phyloP scores from a whole-genome alignment of 2,888 invertebrate genomes.

The Leptopilina myrica region DNA sequence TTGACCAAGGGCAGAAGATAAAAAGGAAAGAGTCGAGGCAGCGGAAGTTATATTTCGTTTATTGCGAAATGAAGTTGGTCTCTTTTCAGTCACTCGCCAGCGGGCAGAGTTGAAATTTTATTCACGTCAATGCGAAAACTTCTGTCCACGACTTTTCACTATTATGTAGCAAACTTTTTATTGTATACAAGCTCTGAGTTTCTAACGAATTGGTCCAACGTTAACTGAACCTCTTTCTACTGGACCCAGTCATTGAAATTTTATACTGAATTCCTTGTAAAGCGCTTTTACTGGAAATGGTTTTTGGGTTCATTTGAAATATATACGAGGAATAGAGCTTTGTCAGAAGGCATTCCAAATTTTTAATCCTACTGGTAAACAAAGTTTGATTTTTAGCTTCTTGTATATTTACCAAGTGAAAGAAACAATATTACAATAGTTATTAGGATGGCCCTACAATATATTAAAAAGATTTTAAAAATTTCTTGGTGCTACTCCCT shows the following conservation, averaged over 20 bases:
- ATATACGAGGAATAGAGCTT: neutral
- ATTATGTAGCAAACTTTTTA: slow-evolving; percentile 25
- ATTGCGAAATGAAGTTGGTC: slow-evolving; percentile 38
- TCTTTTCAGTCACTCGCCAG: slow-evolving; percentile 8
- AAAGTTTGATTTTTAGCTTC: too few species aligned
- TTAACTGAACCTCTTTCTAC: slow-evolving; percentile 22
- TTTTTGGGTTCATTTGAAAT: slow-evolving; percentile 15
- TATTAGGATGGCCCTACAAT: too few species aligned
- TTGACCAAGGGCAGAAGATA: slow-evolving; percentile 23
- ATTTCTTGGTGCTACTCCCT: too few species aligned
- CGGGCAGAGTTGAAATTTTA: slow-evolving; percentile 20
- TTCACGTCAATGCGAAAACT: slow-evolving; percentile 37
- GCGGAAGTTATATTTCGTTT: slow-evolving; percentile 39
- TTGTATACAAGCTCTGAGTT: slow-evolving; percentile 37
- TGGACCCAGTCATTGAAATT: neutral
- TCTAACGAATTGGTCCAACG: slow-evolving; percentile 40
- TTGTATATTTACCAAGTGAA: too few species aligned
- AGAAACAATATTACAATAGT: too few species aligned
- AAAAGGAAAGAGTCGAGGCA: neutral
- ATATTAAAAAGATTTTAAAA: too few species aligned
- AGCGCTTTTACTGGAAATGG: slow-evolving; percentile 25
- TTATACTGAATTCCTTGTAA: slow-evolving; percentile 13
- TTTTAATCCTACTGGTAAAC: neutral
- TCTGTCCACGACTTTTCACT: slow-evolving; percentile 32
- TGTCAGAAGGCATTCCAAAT: neutral